A percentile compares a stretch with the other conserved stretches of the same genome.
phyloP scores from a whole-genome alignment of 2,797 vertebrate species.

The Ctenopoma kingsleyae region DNA sequence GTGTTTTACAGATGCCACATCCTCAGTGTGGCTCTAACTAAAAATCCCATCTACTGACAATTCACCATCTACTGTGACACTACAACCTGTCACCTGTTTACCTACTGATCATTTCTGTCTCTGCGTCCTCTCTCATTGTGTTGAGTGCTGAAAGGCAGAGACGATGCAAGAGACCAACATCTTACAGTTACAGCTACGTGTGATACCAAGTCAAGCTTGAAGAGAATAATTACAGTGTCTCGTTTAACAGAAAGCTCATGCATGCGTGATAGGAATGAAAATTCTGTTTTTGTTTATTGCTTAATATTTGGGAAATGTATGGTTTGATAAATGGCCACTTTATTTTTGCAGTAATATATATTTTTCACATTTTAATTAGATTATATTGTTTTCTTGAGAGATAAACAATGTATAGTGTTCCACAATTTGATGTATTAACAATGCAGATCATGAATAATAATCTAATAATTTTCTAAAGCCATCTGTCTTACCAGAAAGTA shows the following conservation, averaged over 20 bases:
- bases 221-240: slow-evolving; percentile 49
- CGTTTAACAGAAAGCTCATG: slow-evolving; percentile 7
- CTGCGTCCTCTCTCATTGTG: not conserved
- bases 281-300: not conserved
- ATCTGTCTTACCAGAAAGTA: slow-evolving; percentile 21
- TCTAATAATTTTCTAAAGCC: slow-evolving; percentile 9
- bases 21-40: slow-evolving; percentile 16
- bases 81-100: slow-evolving; percentile 30
- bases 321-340: not conserved
- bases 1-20: slow-evolving; percentile 45
- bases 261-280: not conserved
- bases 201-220: slow-evolving; percentile 34
- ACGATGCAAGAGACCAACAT: slow-evolving; percentile 35
- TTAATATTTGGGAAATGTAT: not conserved
- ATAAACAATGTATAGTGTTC: not conserved
- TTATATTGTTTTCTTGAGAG: not conserved
- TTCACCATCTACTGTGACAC: slow-evolving; percentile 8
- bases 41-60: slow-evolving; percentile 30
- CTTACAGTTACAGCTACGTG: slow-evolving; percentile 51
- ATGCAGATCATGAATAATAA: slow-evolving; percentile 3
- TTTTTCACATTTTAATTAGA: not conserved
- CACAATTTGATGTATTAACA: not conserved
- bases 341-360: not conserved
- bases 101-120: slow-evolving; percentile 1
- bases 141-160: slow-evolving; percentile 1